Percentiles rank a stretch among this genome's conserved stretches.
Conservation (phyloP, 2,797 vertebrate genomes). For the Anguilla marmorata region DNA sequence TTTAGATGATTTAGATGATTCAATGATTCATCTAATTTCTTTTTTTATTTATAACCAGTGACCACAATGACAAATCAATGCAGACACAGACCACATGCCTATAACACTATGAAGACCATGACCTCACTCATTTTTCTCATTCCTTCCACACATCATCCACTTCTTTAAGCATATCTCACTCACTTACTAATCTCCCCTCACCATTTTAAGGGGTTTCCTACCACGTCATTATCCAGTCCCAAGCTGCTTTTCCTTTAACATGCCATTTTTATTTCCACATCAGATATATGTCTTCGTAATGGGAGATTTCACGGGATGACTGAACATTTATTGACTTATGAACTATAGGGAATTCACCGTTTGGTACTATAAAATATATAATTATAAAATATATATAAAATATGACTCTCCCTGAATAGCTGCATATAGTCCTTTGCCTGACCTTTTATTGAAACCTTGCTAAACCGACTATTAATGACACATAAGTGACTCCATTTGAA, state of each 20-base stretch:
- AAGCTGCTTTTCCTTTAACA: background rate
- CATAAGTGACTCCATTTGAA: background rate
- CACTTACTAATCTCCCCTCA: slow-evolving; percentile 10
- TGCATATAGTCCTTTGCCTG: background rate
- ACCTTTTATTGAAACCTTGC: background rate
- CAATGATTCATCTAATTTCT: too few species aligned
- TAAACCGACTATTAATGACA: background rate
- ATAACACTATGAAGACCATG: background rate
- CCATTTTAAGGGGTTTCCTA: background rate
- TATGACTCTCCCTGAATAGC: background rate
- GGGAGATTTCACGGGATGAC: background rate
- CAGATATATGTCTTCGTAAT: background rate
- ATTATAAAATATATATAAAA: background rate
- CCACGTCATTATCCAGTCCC: background rate
- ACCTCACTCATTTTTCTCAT: slow-evolving; percentile 6
- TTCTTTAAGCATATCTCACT: background rate
- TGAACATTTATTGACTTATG: background rate
- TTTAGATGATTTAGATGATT: too few species aligned
- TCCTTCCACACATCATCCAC: slow-evolving; percentile 16
- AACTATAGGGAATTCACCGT: background rate
- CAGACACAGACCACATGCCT: background rate
- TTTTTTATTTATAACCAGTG: too few species aligned
- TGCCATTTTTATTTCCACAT: background rate
- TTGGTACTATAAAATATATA: background rate
- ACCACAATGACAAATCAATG: background rate